Evolutionary conservation across 2,797 vertebrate genomes (phyloP).

Genomic region (Vespertilio murinus): DNA sequence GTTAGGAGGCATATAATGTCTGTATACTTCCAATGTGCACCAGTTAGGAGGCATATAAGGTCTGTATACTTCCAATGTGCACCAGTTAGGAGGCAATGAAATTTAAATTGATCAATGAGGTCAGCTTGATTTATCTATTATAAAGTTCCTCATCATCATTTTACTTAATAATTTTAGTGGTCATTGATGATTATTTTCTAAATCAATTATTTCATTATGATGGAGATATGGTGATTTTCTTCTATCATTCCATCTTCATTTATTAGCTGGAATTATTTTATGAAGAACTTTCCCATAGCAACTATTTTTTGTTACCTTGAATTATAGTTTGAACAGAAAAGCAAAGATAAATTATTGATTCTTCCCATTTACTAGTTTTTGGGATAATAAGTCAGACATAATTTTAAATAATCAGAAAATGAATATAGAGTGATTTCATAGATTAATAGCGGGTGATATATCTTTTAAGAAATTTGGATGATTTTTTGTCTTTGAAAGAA

Average conservation of each 20-base stretch:
- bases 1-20: not conserved
- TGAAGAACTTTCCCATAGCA: not conserved
- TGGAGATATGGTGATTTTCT: not conserved
- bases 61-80: not conserved
- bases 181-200: not conserved
- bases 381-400: slow-evolving; percentile 5
- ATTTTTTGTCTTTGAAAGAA: slow-evolving; percentile 55
- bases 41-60: not conserved
- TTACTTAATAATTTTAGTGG: slow-evolving; percentile 16
- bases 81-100: not conserved
- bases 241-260: slow-evolving; percentile 15
- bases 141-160: slow-evolving; percentile 17
- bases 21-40: not conserved
- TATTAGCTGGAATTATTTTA: slow-evolving; percentile 32
- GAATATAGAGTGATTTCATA: not conserved
- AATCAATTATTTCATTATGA: not conserved
- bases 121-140: not conserved
- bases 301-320: slow-evolving; percentile 16
- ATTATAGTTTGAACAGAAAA: slow-evolving; percentile 42
- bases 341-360: not conserved
- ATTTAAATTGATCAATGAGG: not conserved
- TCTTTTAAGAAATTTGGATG: slow-evolving; percentile 5
- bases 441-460: not conserved
- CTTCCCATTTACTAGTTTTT: slow-evolving; percentile 1
- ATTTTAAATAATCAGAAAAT: not conserved